A percentile compares a stretch with the other conserved stretches of the same genome.
phyloP scores from a whole-genome alignment of 1,140 invertebrate species.

The Brachionus koreanus region DNA sequence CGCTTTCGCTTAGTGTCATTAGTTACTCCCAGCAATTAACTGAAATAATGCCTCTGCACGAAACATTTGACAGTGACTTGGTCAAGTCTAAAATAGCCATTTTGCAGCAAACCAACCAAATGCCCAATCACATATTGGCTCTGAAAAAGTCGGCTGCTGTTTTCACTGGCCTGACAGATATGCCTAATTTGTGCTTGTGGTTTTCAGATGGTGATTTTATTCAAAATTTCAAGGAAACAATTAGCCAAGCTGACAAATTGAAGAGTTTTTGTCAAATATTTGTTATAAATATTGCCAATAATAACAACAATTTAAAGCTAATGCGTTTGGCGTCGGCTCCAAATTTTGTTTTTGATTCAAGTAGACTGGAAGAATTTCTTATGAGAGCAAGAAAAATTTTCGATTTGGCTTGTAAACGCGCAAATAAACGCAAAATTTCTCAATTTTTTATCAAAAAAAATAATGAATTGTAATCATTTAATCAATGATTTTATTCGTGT shows the following conservation, averaged over 20 bases:
- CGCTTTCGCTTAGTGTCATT: neutral
- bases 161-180: neutral
- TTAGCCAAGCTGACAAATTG: neutral
- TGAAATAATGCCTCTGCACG: neutral
- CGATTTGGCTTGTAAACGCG: neutral
- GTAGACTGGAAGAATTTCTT: neutral
- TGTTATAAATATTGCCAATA: neutral
- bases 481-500: too few species aligned
- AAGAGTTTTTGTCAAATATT: slow-evolving; percentile 35
- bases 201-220: neutral
- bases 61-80: neutral
- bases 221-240: neutral
- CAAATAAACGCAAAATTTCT: neutral
- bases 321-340: neutral
- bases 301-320: neutral
- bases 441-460: too few species aligned
- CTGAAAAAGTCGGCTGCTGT: neutral
- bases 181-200: neutral
- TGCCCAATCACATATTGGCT: neutral
- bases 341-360: neutral
- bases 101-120: neutral
- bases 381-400: neutral
- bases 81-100: neutral
- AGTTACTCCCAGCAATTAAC: neutral
- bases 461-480: too few species aligned